Evolutionary conservation across 2,113 vertebrate species (phyloP), one percentile per base, ranked within the genome.

Genomic region (Equus quagga): DNA sequence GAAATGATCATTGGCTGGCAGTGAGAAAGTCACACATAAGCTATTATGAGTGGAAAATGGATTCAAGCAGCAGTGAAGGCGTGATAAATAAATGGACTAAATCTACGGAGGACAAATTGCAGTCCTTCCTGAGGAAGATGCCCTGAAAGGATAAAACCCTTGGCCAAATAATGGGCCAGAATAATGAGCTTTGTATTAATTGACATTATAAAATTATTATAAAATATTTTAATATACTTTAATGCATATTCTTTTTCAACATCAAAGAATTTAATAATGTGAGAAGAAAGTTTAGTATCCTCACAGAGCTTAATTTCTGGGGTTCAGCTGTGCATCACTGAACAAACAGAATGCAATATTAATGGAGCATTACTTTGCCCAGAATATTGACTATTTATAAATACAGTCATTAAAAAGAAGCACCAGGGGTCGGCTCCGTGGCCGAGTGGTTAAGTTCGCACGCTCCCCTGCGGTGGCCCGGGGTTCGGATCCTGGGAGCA

Each of bases 371-470:
- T 76, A 89, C 44, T 21, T 85, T 91, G 58, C 64, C 86, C 26
- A 21, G 56, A 96, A 96, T 86, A 96, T 76, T 67, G 79, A 86
- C 95, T 93, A 72, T 80, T 96, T 88, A 89, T 69, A 76, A 88
- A 95, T 4, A 86, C 18, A 95, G 6, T 82, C 81, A 91, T 92
- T 95, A 69, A 89, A 79, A 94, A 62, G 49, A 96, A 96, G 67
- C 44, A 78, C 44, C 36, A 31, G 19, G 36, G 36, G 36, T 3
- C 36, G 36, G 36, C 36, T 41, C 36, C 36, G 36, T 41, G 36
- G 36, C 36, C 3, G 36, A 41, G 36, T 41, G 36, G 36, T 41
- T 41, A 41, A 41, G 36, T 41, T 41, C 36, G 36, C 36, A 41
- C 36, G 36, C 36, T 41, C 36, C 36, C 3, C 36, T 41, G 36